Conservation (phyloP, 2,888 invertebrate genomes). For the Eustalomyia histrio region DNA sequence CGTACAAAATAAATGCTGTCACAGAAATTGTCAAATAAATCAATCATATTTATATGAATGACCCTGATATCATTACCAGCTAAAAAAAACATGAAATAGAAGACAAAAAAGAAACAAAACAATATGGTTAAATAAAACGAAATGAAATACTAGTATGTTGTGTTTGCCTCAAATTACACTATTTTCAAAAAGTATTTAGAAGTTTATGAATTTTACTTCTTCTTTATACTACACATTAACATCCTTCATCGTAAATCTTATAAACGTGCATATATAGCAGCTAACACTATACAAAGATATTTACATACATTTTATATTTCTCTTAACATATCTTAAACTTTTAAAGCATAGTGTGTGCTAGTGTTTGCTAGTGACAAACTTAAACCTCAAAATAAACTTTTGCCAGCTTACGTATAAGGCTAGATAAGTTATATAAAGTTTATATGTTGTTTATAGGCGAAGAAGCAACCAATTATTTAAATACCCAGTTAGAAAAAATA, state of each 20-base stretch:
- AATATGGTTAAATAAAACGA: conserved; percentile 5
- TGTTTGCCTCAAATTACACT: too few species aligned
- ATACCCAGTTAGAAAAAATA: too few species aligned
- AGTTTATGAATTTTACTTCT: too few species aligned
- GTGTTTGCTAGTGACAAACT: conserved; percentile 5
- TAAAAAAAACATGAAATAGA: neutral
- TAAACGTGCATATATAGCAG: too few species aligned
- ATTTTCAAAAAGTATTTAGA: too few species aligned
- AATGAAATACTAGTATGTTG: neutral
- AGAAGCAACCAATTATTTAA: too few species aligned
- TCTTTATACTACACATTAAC: too few species aligned
- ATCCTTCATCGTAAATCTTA: too few species aligned
- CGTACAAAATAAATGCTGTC: conserved; percentile 73
- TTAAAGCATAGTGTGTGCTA: conserved; percentile 3
- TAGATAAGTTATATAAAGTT: conserved; percentile 19
- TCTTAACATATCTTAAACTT: too few species aligned
- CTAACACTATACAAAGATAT: too few species aligned
- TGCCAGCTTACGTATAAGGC: conserved; percentile 2
- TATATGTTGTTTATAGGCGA: conserved; percentile 8
- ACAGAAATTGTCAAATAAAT: conserved; percentile 76
- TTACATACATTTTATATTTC: too few species aligned
- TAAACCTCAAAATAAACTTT: neutral
- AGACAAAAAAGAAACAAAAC: conserved; percentile 6
- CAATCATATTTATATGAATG: conserved; percentile 76
- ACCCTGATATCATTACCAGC: conserved; percentile 67